Base-by-base conservation (phyloP, 2,888 invertebrate genomes). In the Gymnocheta viridis region DNA sequence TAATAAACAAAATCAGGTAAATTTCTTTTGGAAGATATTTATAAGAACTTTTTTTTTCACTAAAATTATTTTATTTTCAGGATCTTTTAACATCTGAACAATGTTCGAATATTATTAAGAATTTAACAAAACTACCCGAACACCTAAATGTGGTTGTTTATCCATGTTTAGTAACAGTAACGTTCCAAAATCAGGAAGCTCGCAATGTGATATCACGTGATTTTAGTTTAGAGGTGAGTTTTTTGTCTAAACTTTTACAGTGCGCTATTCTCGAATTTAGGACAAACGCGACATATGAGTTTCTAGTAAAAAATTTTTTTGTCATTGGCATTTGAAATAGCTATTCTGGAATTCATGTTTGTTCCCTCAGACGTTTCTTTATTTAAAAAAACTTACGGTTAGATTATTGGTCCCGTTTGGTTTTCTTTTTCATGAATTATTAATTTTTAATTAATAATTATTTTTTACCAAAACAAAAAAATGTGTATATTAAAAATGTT, bases 131-230 rank as follows among this genome's bases (percentile, higher is more conserved):
- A 88, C 87, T 92, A 86, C 90, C 92, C 82, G 88, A 89, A 72
- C 88, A 91, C 77, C 91, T 91, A 29, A 89, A 92, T 88, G 89
- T 91, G 73, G 91, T 92, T 66, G 90, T 92, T 54, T 92, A 92
- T 89, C 92, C 92, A 66, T 91, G 92, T 81, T 86, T 92, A 86
- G 90, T 92, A 74, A 91, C 91, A 24, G 89, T 92, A 82, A 91
- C 89, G 86, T 90, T 88, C 86, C 89, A 91, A 86, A 92, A 92
- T 89, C 86, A 89, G 5, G 86, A 89, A 38, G 92, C 92, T 47
- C 90, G 91, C 85, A 89, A 89, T 89, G 87, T 91, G 85, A 89
- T 92, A 86, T 87, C 90, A 64, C 89, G 88, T 86, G 91, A 92
- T 86, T 92, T 92, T 86, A 90, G 90, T 88, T 85, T 92, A 87